A percentile compares a stretch with the other conserved stretches of the same genome.
Evolutionary conservation across 2,113 vertebrate species (phyloP).

Genomic region (Cavia porcellus): DNA sequence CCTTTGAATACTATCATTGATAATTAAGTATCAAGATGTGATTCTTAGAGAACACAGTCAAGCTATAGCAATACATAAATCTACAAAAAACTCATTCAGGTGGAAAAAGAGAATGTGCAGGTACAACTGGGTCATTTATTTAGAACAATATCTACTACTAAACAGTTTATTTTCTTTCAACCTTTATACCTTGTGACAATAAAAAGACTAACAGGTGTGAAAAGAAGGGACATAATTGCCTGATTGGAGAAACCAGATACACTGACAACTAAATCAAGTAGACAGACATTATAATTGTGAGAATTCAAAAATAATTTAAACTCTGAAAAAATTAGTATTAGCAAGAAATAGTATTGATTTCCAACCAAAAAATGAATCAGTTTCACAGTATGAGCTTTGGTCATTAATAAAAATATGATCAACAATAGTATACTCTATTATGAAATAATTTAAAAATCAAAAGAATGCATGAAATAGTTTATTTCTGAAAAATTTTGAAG

Average conservation of each 20-base stretch:
- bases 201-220: not conserved
- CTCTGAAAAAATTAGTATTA: constrained; percentile 45
- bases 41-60: not conserved
- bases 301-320: constrained; percentile 50
- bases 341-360: not conserved
- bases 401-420: constrained; percentile 58
- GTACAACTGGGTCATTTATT: not conserved
- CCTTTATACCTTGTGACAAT: not conserved
- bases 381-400: constrained; percentile 2
- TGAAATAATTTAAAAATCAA: constrained; percentile 49
- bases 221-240: not conserved
- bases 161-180: constrained; percentile 34
- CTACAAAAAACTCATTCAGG: not conserved
- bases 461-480: not conserved
- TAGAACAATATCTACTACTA: constrained; percentile 8
- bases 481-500: constrained; percentile 48
- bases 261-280: not conserved
- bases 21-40: not conserved
- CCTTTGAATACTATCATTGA: not conserved
- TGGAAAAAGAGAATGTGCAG: not conserved
- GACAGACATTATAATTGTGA: not conserved
- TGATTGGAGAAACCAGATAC: not conserved
- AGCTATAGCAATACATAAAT: not conserved
- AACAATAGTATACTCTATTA: not conserved
- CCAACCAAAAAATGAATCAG: not conserved